These are phyloP conservation scores for Rousettus madagascariensis DNA, from an alignment of 2,797 vertebrate species.

Conservation along the genomic window DNA sequence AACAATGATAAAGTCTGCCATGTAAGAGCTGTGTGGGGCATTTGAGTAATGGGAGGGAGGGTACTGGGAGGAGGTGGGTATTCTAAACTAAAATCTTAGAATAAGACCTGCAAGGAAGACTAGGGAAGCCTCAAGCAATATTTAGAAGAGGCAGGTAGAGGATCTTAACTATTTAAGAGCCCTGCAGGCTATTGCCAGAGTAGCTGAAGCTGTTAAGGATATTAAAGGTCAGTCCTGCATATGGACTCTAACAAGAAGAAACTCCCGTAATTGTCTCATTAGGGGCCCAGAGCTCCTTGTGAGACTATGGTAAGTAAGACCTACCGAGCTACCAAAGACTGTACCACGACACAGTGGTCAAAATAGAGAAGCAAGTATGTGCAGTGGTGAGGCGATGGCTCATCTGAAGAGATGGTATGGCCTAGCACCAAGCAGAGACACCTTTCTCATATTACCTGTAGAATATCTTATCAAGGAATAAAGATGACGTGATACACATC, in stretches of 20 bases:
- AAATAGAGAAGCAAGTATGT: neutral
- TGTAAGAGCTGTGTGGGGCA: neutral
- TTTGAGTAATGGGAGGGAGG: neutral
- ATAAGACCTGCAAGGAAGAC: neutral
- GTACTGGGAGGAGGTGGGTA: rapidly evolving
- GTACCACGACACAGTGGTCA: neutral
- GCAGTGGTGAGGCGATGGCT: neutral
- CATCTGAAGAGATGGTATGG: neutral
- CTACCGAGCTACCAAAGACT: neutral
- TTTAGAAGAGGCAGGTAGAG: neutral
- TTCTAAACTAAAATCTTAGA: neutral
- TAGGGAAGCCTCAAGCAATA: neutral
- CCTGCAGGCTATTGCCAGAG: neutral
- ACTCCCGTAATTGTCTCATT: neutral
- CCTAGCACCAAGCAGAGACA: neutral
- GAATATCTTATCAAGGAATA: neutral
- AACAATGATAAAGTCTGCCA: neutral
- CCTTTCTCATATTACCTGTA: neutral
- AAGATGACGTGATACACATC: neutral
- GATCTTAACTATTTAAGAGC: neutral
- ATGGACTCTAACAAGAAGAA: neutral
- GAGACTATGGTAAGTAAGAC: neutral
- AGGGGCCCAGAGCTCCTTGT: neutral
- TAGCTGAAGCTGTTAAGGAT: neutral
- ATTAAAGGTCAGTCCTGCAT: neutral